Evolutionary conservation across 2,888 invertebrate genomes (phyloP), one percentile per base, ranked within the genome.

Genomic region (Drosophila colorata): DNA sequence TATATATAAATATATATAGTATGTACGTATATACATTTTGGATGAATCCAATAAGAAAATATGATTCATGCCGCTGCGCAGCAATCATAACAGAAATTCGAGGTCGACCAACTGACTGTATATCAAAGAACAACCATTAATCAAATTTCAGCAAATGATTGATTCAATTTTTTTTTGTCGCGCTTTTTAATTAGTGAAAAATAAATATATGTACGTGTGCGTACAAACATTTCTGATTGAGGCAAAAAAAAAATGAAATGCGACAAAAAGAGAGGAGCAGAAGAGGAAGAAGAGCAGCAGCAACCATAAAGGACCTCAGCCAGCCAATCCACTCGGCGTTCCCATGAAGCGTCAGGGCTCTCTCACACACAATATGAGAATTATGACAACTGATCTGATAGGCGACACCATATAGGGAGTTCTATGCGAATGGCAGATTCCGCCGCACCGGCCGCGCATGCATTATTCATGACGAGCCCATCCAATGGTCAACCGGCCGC

Each of bases 361-460:
- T 61, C 77, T 72, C 76, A 71, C 88, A 69, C 69, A 81, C 60
- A 87, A 85, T 87, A 88, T 87, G 88, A 87, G 87, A 85, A 87
- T 81, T 87, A 87, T 87, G 87, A 87, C 87, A 87, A 83, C 57
- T 83, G 81, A 88, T 88, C 88, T 87, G 88, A 89, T 88, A 89
- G 88, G 76, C 86, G 77, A 83, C 76, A 75, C 88, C 86, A 87
- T 87, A 87, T 87, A 86, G 74, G 86, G 88, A 81, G 72, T 57
- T 78, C 82, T 80, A 86, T 87, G 87, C 88, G 84, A 75, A 78
- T 81, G 75, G 68, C 80, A 78, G 80, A 81, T 78, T 80, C 87
- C 71, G 60, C 67, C 51, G 71, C 69, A 60, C 68, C 75, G 65
- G 49, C 55, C 46, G 25, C 71, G 47, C 74, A 87, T 89, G 82